phyloP scores from a whole-genome alignment of 2,888 invertebrate genomes.

The Catocala nupta region DNA sequence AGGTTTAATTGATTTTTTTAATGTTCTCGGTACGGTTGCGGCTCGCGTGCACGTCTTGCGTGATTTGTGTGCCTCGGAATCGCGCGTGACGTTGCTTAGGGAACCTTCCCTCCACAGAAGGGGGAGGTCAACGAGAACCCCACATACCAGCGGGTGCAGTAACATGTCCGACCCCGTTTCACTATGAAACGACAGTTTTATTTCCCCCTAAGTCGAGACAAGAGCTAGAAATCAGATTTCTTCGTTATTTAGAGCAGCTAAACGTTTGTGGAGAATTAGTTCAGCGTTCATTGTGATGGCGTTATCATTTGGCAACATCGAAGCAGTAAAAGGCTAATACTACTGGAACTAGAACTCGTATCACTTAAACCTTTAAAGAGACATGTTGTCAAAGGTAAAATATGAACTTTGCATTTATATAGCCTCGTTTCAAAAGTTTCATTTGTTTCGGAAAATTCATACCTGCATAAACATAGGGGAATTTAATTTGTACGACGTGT shows the following conservation, averaged over 20 bases:
- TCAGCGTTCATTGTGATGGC: not conserved
- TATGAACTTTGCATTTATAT: too few species aligned
- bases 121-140: slow-evolving; percentile 71
- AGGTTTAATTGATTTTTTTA: slow-evolving; percentile 53
- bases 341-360: too few species aligned
- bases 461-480: too few species aligned
- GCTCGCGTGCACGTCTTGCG: slow-evolving; percentile 80
- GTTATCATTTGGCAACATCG: not conserved
- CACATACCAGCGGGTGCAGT: slow-evolving; percentile 81
- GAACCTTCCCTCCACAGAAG: slow-evolving; percentile 65
- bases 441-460: too few species aligned
- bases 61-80: slow-evolving; percentile 81
- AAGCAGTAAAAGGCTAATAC: too few species aligned
- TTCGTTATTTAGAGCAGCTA: slow-evolving; percentile 50
- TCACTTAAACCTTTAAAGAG: too few species aligned
- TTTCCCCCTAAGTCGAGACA: slow-evolving; percentile 70
- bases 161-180: slow-evolving; percentile 82
- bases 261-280: slow-evolving; percentile 16
- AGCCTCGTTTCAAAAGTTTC: too few species aligned
- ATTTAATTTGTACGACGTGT: too few species aligned
- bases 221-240: slow-evolving; percentile 67
- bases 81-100: slow-evolving; percentile 81
- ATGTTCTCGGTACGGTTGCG: slow-evolving; percentile 55
- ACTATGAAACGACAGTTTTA: slow-evolving; percentile 82
- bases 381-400: too few species aligned